Evolutionary conservation across 2,888 invertebrate genomes (phyloP).

Genomic region (Tenthredo scrophulariae): DNA sequence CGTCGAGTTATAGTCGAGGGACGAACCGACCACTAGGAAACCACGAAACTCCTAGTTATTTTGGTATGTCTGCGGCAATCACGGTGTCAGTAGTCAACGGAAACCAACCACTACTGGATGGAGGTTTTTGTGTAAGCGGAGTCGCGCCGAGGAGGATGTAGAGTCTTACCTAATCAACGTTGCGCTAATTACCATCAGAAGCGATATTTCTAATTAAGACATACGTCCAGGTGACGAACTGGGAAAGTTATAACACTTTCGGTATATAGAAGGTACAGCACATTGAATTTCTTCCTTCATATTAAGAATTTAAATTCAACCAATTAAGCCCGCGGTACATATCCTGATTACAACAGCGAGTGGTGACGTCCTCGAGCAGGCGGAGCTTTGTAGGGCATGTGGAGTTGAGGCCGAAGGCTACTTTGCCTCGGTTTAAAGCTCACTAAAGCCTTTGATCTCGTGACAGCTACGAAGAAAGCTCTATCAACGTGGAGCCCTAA

Average conservation of each 20-base stretch:
- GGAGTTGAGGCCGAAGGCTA: slow-evolving; percentile 36
- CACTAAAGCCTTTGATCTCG: slow-evolving; percentile 45
- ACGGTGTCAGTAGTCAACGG: slow-evolving; percentile 51
- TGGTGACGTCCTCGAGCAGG: background rate
- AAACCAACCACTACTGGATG: slow-evolving; percentile 46
- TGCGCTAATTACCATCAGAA: slow-evolving; percentile 46
- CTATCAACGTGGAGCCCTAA: slow-evolving; percentile 47
- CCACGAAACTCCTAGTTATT: slow-evolving; percentile 44
- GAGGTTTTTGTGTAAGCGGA: slow-evolving; percentile 32
- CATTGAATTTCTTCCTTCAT: background rate
- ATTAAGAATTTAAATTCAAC: slow-evolving; percentile 11
- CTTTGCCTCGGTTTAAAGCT: slow-evolving; percentile 15
- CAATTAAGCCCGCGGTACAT: slow-evolving; percentile 19
- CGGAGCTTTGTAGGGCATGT: background rate
- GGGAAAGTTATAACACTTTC: background rate
- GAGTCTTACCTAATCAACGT: slow-evolving; percentile 48
- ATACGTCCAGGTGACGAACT: background rate
- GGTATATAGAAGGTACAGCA: background rate
- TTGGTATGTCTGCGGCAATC: slow-evolving; percentile 47
- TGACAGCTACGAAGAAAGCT: slow-evolving; percentile 52
- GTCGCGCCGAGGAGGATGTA: slow-evolving; percentile 25
- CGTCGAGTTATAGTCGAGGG: slow-evolving; percentile 15
- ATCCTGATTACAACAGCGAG: slow-evolving; percentile 3
- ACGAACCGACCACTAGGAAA: slow-evolving; percentile 21
- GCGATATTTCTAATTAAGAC: slow-evolving; percentile 33